Conservation (phyloP, 2,888 invertebrate species). For the Clivina fossor region DNA sequence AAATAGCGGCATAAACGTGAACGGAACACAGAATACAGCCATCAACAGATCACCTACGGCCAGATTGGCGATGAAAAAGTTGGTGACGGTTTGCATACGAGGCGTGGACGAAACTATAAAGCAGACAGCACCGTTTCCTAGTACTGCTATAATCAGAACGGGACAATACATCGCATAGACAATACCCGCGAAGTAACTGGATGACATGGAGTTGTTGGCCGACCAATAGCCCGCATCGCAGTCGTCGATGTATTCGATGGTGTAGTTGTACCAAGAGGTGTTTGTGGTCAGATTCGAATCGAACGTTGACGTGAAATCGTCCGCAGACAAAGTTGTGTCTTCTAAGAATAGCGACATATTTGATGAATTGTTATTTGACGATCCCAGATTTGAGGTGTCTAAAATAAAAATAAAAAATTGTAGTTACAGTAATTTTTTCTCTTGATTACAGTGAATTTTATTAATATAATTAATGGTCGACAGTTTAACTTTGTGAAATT, state of each 20-base stretch:
- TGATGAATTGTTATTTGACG: too few species aligned
- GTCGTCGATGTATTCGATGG: not conserved
- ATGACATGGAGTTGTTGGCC: conserved; percentile 23
- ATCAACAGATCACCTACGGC: conserved; percentile 89
- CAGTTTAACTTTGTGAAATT: too few species aligned
- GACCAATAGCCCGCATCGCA: not conserved
- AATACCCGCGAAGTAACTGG: conserved; percentile 61
- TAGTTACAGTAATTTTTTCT: too few species aligned
- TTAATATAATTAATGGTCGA: too few species aligned
- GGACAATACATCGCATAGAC: conserved; percentile 72
- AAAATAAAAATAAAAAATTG: too few species aligned
- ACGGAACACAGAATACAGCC: conserved; percentile 88
- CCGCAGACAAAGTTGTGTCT: too few species aligned
- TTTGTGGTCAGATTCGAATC: too few species aligned
- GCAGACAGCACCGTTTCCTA: conserved; percentile 81
- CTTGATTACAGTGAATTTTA: too few species aligned
- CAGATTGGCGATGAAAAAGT: conserved; percentile 87
- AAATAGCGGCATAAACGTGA: conserved; percentile 79
- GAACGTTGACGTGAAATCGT: too few species aligned
- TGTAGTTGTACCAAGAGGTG: conserved; percentile 2
- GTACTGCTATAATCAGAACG: conserved; percentile 69
- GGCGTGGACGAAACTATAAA: conserved; percentile 82
- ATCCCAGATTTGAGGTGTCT: too few species aligned
- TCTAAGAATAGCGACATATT: too few species aligned
- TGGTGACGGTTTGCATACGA: conserved; percentile 89